Evolutionary conservation across 2,888 invertebrate genomes (phyloP), one percentile per base, ranked within the genome.

Genomic region (Julus scanicus): DNA sequence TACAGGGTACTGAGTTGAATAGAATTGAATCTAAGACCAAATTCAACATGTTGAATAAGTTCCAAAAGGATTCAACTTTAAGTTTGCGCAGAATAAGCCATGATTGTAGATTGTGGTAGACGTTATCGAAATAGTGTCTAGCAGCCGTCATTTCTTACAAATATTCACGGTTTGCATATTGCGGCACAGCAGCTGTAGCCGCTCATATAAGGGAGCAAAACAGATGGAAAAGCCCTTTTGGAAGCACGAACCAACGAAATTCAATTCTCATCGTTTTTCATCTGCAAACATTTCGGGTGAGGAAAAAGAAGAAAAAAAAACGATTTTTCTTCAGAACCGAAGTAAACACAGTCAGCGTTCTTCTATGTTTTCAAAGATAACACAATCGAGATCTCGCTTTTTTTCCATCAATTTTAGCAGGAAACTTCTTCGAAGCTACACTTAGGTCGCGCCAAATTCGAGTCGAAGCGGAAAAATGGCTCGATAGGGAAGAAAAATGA

Each of bases 201-300:
- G 0, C 71, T 71, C 71, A 71, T 29, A 80, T 29, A 80, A 80
- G 37, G 0, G 37, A 13, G 11, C 11, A 13, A 0, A 37, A 29
- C 80, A 80, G 80, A 29, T 80, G 80, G 13, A 80, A 80, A 80
- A 29, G 63, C 4, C 63, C 29, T 29, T 13, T 1, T 13, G 29
- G 80, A 80, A 80, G 37, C 80, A 37, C 29, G 29, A 80, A 80
- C 6, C 37, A 37, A 37, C 37, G 80, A 80, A 80, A 80, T 80
- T 80, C 80, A 80, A 80, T 80, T 80, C 80, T 13, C 71, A 9
- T 71, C 29, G 71, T 71, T 71, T 71, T 71, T 71, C n/a, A 8
- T 63, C 63, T 29, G 29, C 80, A 80, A 37, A 80, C 37, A 80
- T 11, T 80, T 80, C 37, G 2, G 2, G 29, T n/a, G n/a, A n/a